phyloP scores from a whole-genome alignment of 1,140 invertebrate species.

The Halictus rubicundus region DNA sequence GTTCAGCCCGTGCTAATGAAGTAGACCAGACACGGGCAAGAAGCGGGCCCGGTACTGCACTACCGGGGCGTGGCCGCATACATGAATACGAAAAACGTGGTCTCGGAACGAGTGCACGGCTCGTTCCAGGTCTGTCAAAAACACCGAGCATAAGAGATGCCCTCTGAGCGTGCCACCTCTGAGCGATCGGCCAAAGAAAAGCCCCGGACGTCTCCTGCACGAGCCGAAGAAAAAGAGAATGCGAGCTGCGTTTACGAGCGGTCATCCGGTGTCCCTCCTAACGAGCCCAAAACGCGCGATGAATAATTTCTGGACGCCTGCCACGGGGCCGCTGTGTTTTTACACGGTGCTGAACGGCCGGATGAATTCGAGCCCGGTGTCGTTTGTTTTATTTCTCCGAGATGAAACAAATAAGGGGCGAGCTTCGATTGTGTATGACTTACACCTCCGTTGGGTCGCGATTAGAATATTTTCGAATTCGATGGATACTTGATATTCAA shows the following conservation, averaged over 20 bases:
- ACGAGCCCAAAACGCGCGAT: conserved; percentile 10
- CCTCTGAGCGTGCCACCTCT: conserved; percentile 13
- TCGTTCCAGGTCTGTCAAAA: conserved; percentile 42
- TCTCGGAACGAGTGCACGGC: conserved; percentile 41
- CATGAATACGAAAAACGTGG: conserved; percentile 70
- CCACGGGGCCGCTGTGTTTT: background rate
- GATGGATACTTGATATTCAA: too few relatives aligned
- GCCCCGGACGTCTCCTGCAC: background rate
- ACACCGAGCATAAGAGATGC: conserved; percentile 26
- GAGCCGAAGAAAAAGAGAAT: conserved; percentile 15
- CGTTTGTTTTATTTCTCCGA: too few relatives aligned
- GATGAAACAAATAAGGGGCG: too few relatives aligned
- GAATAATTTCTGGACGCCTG: background rate
- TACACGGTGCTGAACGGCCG: background rate
- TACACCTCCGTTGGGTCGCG: too few relatives aligned
- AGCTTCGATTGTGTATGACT: too few relatives aligned
- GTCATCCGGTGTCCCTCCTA: background rate
- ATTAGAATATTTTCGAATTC: too few relatives aligned
- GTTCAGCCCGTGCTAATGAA: conserved; percentile 65
- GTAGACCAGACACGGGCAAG: conserved; percentile 70
- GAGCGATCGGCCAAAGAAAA: conserved; percentile 19
- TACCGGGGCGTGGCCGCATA: conserved; percentile 73
- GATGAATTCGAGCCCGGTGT: too few relatives aligned
- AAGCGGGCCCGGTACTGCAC: conserved; percentile 59
- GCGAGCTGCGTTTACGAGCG: conserved; percentile 11